Percentiles rank a stretch among this genome's conserved stretches.
These are phyloP conservation scores for Chironex yamaguchii DNA, from an alignment of 30 jellyfish, hydroid and myxozoan species.

Conservation along the genomic window DNA sequence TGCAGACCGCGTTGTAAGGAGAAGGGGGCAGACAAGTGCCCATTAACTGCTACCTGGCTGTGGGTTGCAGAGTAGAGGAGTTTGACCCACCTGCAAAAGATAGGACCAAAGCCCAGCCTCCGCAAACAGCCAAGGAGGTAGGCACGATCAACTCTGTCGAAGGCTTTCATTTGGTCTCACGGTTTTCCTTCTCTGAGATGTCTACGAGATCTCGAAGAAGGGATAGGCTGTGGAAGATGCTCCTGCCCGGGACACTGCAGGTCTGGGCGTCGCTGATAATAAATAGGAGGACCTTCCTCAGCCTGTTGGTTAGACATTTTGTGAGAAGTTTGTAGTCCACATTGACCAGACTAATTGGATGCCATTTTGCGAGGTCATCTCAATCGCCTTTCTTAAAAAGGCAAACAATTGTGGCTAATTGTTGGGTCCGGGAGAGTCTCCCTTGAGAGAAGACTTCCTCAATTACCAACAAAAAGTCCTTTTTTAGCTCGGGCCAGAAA, in stretches of 20 bases:
- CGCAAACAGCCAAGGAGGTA: background rate
- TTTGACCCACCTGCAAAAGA: background rate
- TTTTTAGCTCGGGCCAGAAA: background rate
- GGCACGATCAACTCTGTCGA: background rate
- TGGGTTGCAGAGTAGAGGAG: background rate
- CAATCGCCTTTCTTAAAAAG: slow-evolving; percentile 29
- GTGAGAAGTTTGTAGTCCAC: slow-evolving; percentile 31
- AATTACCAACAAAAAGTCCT: background rate
- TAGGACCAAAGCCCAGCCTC: background rate
- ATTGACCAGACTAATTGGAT: slow-evolving; percentile 58
- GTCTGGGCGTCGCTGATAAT: slow-evolving; percentile 30
- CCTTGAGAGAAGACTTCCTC: too few relatives aligned
- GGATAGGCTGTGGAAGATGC: slow-evolving; percentile 15
- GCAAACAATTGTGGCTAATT: slow-evolving; percentile 1
- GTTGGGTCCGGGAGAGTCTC: too few relatives aligned
- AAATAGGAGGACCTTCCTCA: background rate
- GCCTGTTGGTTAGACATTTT: slow-evolving; percentile 42
- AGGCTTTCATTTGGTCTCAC: too few relatives aligned
- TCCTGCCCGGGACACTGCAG: slow-evolving; percentile 41
- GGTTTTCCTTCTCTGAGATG: slow-evolving; percentile 21
- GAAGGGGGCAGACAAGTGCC: background rate
- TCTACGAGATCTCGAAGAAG: slow-evolving; percentile 18
- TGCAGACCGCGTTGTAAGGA: slow-evolving; percentile 6
- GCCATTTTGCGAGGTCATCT: slow-evolving; percentile 33
- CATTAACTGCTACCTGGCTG: background rate